Conservation (phyloP, 1,140 invertebrate species). For the Steinernema khuongi region DNA sequence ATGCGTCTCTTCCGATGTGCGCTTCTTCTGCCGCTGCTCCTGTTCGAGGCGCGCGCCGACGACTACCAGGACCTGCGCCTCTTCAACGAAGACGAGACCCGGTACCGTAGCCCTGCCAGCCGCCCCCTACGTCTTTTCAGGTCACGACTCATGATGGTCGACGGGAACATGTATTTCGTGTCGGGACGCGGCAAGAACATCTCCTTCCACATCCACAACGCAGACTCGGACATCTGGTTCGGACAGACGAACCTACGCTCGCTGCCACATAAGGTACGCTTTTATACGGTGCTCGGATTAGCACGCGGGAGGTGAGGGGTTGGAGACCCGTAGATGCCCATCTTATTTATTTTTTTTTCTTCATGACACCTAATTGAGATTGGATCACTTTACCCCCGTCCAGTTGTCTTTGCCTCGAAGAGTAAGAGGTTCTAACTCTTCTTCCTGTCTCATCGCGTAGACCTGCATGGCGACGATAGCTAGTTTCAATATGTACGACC, state of each 20-base stretch:
- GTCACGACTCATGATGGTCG: conserved; percentile 46
- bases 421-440: too few relatives aligned
- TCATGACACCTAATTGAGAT: too few relatives aligned
- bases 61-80: background rate
- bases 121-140: conserved; percentile 24
- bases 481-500: too few relatives aligned
- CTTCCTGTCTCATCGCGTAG: too few relatives aligned
- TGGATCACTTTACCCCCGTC: too few relatives aligned
- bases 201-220: conserved; percentile 40
- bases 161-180: conserved; percentile 50
- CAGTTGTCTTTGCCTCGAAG: too few relatives aligned
- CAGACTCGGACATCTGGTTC: conserved; percentile 40
- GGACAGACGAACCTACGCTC: conserved; percentile 44
- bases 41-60: background rate
- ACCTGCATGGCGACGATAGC: too few relatives aligned
- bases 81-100: background rate
- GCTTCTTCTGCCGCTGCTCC: background rate
- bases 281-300: background rate
- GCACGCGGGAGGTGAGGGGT: background rate
- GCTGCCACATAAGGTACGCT: conserved; percentile 43
- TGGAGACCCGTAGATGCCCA: too few relatives aligned
- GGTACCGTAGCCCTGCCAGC: background rate
- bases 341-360: too few relatives aligned
- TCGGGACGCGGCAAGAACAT: conserved; percentile 50
- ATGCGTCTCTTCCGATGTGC: conserved; percentile 2